Evolutionary conservation across 1,140 invertebrate genomes (phyloP).

Genomic region (Fopius arisanus): DNA sequence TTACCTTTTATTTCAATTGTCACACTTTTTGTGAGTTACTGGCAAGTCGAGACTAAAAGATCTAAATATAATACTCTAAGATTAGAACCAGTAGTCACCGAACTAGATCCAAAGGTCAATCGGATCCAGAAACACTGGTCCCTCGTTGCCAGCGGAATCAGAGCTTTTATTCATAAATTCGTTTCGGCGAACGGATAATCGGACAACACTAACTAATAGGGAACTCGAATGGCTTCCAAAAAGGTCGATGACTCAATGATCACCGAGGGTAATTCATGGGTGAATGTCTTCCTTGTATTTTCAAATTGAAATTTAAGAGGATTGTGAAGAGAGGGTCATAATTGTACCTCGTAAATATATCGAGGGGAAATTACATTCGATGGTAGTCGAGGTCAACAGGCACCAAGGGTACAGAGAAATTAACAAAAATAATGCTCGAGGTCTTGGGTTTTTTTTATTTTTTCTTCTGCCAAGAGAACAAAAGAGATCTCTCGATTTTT

Average conservation of each 20-base stretch:
- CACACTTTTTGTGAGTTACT: background rate
- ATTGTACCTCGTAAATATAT: conserved; percentile 6
- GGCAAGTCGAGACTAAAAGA: background rate
- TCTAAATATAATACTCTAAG: background rate
- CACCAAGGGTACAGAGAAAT: background rate
- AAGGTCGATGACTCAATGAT: background rate
- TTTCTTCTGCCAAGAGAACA: too few relatives aligned
- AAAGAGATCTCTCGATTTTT: background rate
- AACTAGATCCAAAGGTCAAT: background rate
- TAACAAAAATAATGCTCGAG: background rate
- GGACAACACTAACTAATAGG: background rate
- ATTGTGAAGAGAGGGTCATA: background rate
- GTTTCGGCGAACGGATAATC: background rate
- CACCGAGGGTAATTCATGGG: background rate
- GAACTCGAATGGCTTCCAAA: background rate
- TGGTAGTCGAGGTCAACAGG: background rate
- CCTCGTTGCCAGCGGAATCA: background rate
- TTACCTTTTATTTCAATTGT: background rate
- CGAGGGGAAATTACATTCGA: background rate
- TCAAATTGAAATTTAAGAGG: conserved; percentile 4
- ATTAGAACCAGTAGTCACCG: background rate
- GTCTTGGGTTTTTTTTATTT: background rate
- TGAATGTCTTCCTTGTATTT: background rate
- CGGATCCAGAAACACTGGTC: background rate
- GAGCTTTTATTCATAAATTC: background rate